phyloP scores from a whole-genome alignment of 2,888 invertebrate genomes.

The Drosophila fungiperda region DNA sequence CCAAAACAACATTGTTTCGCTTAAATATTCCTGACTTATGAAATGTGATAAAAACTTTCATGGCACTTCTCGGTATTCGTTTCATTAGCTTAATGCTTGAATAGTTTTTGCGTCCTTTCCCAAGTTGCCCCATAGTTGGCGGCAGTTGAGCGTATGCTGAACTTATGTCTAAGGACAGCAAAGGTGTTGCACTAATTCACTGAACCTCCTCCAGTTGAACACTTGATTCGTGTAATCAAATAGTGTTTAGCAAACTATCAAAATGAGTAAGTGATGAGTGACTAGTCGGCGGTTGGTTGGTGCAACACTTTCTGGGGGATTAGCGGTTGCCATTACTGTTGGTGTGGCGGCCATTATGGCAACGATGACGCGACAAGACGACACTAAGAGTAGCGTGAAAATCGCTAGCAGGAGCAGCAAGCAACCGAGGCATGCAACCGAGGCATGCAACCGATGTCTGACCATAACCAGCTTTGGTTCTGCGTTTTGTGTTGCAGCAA shows the following conservation, averaged over 20 bases:
- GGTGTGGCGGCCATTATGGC: conserved; percentile 53
- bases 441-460: conserved; percentile 29
- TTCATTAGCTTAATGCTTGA: conserved; percentile 68
- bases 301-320: conserved; percentile 30
- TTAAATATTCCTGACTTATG: conserved; percentile 42
- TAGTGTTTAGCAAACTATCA: conserved; percentile 19
- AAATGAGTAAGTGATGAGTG: not conserved
- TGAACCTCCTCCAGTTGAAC: not conserved
- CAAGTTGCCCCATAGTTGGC: conserved; percentile 41
- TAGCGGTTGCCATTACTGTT: conserved; percentile 50
- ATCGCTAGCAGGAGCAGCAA: not conserved
- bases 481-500: conserved; percentile 52
- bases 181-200: conserved; percentile 15
- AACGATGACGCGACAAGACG: conserved; percentile 49
- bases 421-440: not conserved
- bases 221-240: conserved; percentile 46
- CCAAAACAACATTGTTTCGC: conserved; percentile 63
- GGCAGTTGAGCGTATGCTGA: not conserved
- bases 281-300: not conserved
- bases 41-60: conserved; percentile 34
- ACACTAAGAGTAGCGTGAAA: conserved; percentile 3
- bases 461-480: conserved; percentile 67
- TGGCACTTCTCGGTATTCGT: conserved; percentile 31
- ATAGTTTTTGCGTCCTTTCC: conserved; percentile 39
- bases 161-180: conserved; percentile 14